Evolutionary conservation across 2,888 invertebrate genomes (phyloP).

Genomic region (Synanthedon andrenaeformis): DNA sequence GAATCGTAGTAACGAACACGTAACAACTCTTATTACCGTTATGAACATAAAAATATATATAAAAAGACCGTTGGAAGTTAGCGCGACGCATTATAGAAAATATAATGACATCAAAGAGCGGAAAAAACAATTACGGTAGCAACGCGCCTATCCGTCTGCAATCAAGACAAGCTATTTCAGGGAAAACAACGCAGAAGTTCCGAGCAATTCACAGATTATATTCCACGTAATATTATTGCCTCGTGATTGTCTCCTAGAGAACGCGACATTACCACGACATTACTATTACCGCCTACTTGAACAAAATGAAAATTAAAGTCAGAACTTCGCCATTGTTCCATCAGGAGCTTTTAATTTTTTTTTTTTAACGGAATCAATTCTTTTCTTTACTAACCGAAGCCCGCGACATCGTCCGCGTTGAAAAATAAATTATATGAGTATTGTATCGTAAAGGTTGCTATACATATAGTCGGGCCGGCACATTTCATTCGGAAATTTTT

Average conservation of each 20-base stretch:
- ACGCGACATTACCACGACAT: slow-evolving; percentile 5
- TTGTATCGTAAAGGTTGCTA: too few relatives aligned
- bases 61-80: slow-evolving; percentile 15
- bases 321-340: background rate
- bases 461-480: too few relatives aligned
- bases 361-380: too few relatives aligned
- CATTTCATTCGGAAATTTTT: too few relatives aligned
- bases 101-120: slow-evolving; percentile 60
- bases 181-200: slow-evolving; percentile 21
- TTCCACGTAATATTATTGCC: slow-evolving; percentile 33
- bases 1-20: too few relatives aligned
- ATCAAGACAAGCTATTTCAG: slow-evolving; percentile 39
- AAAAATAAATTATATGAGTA: too few relatives aligned
- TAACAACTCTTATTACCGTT: too few relatives aligned
- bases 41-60: too few relatives aligned
- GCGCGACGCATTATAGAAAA: slow-evolving; percentile 52
- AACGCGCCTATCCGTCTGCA: slow-evolving; percentile 35
- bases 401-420: too few relatives aligned
- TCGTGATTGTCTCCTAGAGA: slow-evolving; percentile 19
- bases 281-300: slow-evolving; percentile 11
- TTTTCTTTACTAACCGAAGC: too few relatives aligned
- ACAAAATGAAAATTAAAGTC: background rate
- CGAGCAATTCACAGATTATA: slow-evolving; percentile 33
- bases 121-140: slow-evolving; percentile 54
- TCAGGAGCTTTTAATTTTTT: background rate